Base-by-base conservation (phyloP, 2,797 vertebrate genomes). In the Zenarchopterus dispar region DNA sequence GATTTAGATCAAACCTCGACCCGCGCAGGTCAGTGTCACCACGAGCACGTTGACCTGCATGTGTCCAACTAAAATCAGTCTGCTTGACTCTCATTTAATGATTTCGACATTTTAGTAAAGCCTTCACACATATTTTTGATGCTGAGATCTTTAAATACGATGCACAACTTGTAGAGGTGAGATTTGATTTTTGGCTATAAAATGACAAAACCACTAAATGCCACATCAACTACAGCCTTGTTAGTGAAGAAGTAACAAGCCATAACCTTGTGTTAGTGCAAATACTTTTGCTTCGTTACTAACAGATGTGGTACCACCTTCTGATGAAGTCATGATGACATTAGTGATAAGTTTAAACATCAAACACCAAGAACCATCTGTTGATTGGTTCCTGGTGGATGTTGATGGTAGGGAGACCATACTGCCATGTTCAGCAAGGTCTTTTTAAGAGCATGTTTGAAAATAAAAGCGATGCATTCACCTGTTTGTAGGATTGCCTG, bases 251-350 rank as follows among this genome's bases (percentile, higher is more conserved):
- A 18, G 28, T 39, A 21, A 15, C 2, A 21, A 36, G 6, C 23
- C 47, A 16, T 5, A 17, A 22, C 28, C 11, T 13, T 44, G 16
- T 24, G 8, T 47, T n/a, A 1, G 64, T 88, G 88, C 87, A 91
- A 21, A 78, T 53, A 45, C 51, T 86, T 75, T 63, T 71, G 79
- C 72, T 66, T 87, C 13, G 1, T 73, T 87, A 52, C 24, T 48
- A 58, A 80, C 71, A 15, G 89, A 90, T 17, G 59, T 61, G 11
- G 26, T 18, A 43, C 85, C 54, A 43, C 84, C 89, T 46, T 85
- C 77, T 5, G 91, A 88, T 56, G 85, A 87, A 0, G 84, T 44
- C 46, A 88, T 65, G 54, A 87, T 51, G 50, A 87, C 39, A 2
- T 83, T 77, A 50, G 62, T 46, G 6, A 67, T 57, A n/a, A 84